These are phyloP conservation scores for Rhinogobio ventralis DNA, from an alignment of 2,797 vertebrate species.

Conservation along the genomic window DNA sequence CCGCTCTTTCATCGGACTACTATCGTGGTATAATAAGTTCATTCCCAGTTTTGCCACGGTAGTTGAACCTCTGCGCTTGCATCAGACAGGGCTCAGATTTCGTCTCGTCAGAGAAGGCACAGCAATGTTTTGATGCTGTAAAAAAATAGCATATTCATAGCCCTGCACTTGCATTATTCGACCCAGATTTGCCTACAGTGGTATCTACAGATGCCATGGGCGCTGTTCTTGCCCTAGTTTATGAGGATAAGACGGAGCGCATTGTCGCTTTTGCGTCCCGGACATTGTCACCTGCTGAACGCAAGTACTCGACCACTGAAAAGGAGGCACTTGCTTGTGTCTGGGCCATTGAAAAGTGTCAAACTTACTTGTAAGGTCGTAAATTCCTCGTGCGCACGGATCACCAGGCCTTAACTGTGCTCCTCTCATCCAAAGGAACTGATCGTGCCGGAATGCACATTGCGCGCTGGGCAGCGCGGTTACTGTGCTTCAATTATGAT, in stretches of 20 bases:
- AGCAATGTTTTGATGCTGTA: too few species aligned
- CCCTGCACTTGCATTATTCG: too few species aligned
- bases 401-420: background rate
- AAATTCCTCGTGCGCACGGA: background rate
- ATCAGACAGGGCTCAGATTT: too few species aligned
- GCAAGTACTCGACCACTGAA: background rate
- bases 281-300: background rate
- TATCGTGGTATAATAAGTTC: too few species aligned
- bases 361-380: background rate
- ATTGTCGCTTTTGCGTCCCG: background rate
- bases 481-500: background rate
- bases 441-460: background rate
- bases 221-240: background rate
- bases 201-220: too few species aligned
- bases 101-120: too few species aligned
- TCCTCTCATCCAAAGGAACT: background rate
- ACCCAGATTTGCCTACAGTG: too few species aligned
- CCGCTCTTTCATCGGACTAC: too few species aligned
- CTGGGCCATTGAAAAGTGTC: background rate
- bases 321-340: background rate
- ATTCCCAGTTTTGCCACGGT: too few species aligned
- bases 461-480: background rate
- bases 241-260: background rate
- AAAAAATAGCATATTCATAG: too few species aligned
- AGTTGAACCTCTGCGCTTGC: too few species aligned